Base-by-base conservation (phyloP, 2,888 invertebrate species). In the Rhabditoides inermis region DNA sequence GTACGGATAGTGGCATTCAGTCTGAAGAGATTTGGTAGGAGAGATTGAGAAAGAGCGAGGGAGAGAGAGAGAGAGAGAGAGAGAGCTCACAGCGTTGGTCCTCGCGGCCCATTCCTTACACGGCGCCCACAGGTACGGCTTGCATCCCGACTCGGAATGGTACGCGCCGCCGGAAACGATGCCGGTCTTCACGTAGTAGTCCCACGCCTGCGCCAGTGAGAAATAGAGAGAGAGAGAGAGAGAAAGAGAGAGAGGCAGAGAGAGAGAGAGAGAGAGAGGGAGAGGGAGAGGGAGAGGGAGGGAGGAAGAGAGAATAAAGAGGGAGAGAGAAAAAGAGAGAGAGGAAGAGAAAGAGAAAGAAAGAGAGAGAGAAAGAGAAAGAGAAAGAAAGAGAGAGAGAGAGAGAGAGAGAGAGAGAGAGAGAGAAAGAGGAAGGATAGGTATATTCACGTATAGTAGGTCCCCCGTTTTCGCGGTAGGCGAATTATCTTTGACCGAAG, bases 391-490 rank as follows among this genome's bases (percentile, higher is more conserved):
- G 30, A 32, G 30, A 45, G 45, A 45, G 45, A 26, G 28, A 45
- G 44, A 42, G 44, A 42, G 27, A 26, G 25, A 42, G 44, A 42
- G 44, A 42, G 44, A 42, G 44, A 42, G 23, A 46, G 32, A 46
- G 18, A 37, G 32, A 45, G 3, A 27, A 15, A 35, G 15, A 45
- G 37, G n/a, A 12, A 3, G 23, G 45, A 2, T 12, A 20, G 20
- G 2, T 12, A 20, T 7, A n/a, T 7, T 15, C 7, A 20, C 7
- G 40, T 12, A 20, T 18, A 20, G 1, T 20, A 28, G 6, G 3
- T 37, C 5, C 30, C 41, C n/a, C 32, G 20, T 47, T 36, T 37
- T 25, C 27, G n/a, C n/a, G n/a, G n/a, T n/a, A n/a, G n/a, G n/a
- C n/a, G n/a, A n/a, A n/a, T n/a, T n/a, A n/a, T n/a, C n/a, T n/a